Base-by-base conservation (phyloP, 2,113 vertebrate species). In the Cervus canadensis region DNA sequence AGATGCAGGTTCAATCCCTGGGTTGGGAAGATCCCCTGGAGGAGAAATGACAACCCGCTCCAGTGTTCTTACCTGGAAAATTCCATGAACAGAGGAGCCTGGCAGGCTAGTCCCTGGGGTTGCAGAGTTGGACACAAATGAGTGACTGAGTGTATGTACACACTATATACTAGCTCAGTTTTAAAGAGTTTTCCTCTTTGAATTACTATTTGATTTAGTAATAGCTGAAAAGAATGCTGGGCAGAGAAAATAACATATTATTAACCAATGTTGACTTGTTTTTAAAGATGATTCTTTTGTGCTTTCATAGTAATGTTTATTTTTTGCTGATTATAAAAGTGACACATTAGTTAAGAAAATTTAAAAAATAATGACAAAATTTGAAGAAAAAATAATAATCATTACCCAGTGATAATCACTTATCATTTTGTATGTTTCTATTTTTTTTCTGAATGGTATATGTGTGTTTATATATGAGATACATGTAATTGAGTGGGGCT, bases 291-390 rank as follows among this genome's bases (percentile, higher is more conserved):
- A 17, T 87, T 91, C 59, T 67, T 21, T 91, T 79, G n/a, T 56
- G 16, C 48, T 45, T 17, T 89, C 30, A 10, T 48, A 50, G 5
- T 33, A 74, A 87, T 89, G 13, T 15, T 50, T 60, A 74, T 56
- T 96, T 30, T 96, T 91, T 95, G 43, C 25, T 88, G 4, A 54
- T 91, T 88, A 60, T 87, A 84, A 87, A 94, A 79, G 43, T 91
- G 21, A 62, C 4, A 62, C 21, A 56, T 60, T 87, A 40, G 88
- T 91, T 56, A 60, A 87, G n/a, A 83, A 93, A 91, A 94, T 7
- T 71, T 52, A 2, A 26, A 87, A 95, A 95, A 59, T 45, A 28
- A 28, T 12, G 59, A 23, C 23, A 87, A 52, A 62, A 9, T 87
- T 87, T 93, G 48, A 59, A 91, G 64, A 59, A 91, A 67, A 95